phyloP scores from a whole-genome alignment of 2,888 invertebrate species.

The Eudasyphora cyanicolor region DNA sequence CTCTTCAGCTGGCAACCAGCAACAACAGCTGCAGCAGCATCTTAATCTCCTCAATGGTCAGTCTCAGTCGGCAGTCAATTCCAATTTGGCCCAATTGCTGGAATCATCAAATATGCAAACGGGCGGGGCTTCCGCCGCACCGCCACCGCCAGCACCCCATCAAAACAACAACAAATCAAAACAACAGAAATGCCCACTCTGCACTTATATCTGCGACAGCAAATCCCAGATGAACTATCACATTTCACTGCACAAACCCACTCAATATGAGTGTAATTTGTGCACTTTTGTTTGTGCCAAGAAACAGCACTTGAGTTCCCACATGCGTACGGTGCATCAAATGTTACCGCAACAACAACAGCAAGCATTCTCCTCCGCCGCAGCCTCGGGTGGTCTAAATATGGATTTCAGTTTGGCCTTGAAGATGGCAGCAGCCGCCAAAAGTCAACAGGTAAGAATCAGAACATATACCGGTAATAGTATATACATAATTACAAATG shows the following conservation, averaged over 20 bases:
- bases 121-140: constrained; percentile 36
- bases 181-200: constrained; percentile 88
- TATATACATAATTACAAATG: no score
- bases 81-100: constrained; percentile 66
- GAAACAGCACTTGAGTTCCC: constrained; percentile 90
- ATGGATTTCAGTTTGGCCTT: constrained; percentile 73
- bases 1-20: constrained; percentile 21
- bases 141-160: constrained; percentile 51
- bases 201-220: constrained; percentile 92
- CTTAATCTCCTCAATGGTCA: background rate
- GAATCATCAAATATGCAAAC: constrained; percentile 52
- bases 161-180: constrained; percentile 80
- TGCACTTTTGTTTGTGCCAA: constrained; percentile 92
- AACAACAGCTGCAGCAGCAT: constrained; percentile 47
- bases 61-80: constrained; percentile 37
- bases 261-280: constrained; percentile 86
- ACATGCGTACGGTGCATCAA: constrained; percentile 84
- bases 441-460: constrained; percentile 74
- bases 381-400: constrained; percentile 54
- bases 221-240: constrained; percentile 93
- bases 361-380: constrained; percentile 32
- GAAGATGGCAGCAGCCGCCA: constrained; percentile 72
- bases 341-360: constrained; percentile 64
- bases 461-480: no score
- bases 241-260: constrained; percentile 88